Conservation (phyloP, 2,113 vertebrate genomes). For the Dipodomys merriami region DNA sequence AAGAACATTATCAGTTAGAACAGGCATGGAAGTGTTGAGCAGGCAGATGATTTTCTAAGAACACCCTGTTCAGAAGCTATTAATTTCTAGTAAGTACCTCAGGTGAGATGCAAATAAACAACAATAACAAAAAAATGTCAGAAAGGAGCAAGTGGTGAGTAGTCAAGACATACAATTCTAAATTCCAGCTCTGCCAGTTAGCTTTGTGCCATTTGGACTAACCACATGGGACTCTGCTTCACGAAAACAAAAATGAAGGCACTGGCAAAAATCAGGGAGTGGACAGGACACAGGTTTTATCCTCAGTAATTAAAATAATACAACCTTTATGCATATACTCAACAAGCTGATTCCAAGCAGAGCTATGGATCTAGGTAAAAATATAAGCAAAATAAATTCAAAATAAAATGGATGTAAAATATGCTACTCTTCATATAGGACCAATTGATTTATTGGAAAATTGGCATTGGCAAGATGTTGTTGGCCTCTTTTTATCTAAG, state of each 20-base stretch:
- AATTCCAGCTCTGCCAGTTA: not conserved
- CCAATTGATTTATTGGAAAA: conserved; percentile 21
- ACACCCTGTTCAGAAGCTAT: not conserved
- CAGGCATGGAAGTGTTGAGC: not conserved
- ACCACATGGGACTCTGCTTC: not conserved
- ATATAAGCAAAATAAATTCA: not conserved
- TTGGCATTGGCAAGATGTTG: not conserved
- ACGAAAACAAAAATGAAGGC: not conserved
- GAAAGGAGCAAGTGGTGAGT: not conserved
- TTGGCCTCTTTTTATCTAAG: conserved; percentile 58
- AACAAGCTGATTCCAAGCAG: not conserved
- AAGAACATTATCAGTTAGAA: not conserved
- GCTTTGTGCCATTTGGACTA: not conserved
- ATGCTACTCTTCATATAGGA: conserved; percentile 46
- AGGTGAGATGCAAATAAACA: not conserved
- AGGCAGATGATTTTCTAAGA: not conserved
- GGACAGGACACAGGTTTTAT: not conserved
- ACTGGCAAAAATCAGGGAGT: not conserved
- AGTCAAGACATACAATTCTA: not conserved
- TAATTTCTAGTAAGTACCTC: not conserved
- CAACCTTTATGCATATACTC: not conserved
- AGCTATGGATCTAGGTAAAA: not conserved
- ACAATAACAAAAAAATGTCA: not conserved
- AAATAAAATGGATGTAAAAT: not conserved
- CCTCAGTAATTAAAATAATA: not conserved